Evolutionary conservation across 23 tunicate genomes (phyloP).

Genomic region (Pegea sp.): DNA sequence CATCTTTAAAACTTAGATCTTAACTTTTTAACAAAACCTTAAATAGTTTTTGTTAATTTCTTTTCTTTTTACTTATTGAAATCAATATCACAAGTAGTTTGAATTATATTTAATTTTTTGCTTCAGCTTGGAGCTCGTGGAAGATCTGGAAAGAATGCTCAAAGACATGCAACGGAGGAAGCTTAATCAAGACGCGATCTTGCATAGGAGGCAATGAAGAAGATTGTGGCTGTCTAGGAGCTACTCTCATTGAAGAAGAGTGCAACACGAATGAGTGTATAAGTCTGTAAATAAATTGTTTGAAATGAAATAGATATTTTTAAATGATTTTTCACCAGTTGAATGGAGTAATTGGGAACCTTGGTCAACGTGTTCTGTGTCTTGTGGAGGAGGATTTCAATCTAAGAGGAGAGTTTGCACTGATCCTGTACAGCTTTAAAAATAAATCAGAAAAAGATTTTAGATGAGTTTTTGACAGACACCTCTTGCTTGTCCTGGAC

Average conservation of each 20-base stretch:
- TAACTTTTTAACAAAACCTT: background rate
- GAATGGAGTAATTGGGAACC: slow-evolving; percentile 21
- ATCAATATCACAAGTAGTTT: too few relatives aligned
- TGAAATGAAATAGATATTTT: background rate
- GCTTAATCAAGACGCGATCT: background rate
- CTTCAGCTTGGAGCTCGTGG: slow-evolving; percentile 9
- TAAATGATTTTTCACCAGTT: background rate
- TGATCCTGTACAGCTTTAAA: background rate
- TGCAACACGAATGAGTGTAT: slow-evolving; percentile 18
- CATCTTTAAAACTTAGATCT: background rate
- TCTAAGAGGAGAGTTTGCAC: slow-evolving; percentile 4
- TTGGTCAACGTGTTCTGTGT: slow-evolving; percentile 13
- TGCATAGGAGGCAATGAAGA: slow-evolving; percentile 8
- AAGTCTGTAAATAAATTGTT: slow-evolving; percentile 3
- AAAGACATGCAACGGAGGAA: slow-evolving; percentile 10
- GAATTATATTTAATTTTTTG: background rate
- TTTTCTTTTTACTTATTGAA: too few relatives aligned
- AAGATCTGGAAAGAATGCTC: slow-evolving; percentile 4
- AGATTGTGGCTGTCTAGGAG: slow-evolving; percentile 6
- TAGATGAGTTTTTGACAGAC: background rate
- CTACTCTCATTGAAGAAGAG: slow-evolving; percentile 8
- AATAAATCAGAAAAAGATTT: background rate
- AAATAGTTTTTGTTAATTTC: too few relatives aligned
- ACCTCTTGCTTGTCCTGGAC: background rate
- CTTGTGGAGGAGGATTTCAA: slow-evolving; percentile 23